Conservation (phyloP, 2,888 invertebrate genomes). For the Dasypolia templi region DNA sequence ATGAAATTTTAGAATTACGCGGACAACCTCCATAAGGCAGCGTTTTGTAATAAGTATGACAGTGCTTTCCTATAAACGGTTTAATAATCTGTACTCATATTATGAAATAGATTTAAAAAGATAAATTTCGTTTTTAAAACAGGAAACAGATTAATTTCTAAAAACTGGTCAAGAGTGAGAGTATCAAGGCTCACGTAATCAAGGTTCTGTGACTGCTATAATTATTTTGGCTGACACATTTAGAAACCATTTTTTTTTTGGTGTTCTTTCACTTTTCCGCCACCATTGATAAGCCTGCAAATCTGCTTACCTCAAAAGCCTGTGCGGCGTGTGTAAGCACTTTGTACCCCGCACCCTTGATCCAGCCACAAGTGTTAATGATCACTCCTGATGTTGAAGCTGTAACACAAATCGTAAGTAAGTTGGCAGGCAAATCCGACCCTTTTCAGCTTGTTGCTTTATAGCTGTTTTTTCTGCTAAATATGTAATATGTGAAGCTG, state of each 20-base stretch:
- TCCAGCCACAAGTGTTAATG: constrained; percentile 99
- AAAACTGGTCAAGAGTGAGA: neutral
- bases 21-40: too few relatives aligned
- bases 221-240: neutral
- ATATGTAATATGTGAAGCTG: too few relatives aligned
- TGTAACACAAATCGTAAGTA: constrained; percentile 75
- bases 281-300: too few relatives aligned
- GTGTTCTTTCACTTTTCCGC: neutral
- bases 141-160: neutral
- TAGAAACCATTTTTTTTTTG: neutral
- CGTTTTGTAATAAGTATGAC: too few relatives aligned
- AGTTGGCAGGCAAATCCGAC: neutral
- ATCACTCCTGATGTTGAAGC: constrained; percentile 97
- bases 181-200: too few relatives aligned
- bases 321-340: constrained; percentile 96
- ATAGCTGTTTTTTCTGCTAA: too few relatives aligned
- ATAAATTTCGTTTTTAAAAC: too few relatives aligned
- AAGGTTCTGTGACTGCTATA: too few relatives aligned
- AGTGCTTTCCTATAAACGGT: neutral
- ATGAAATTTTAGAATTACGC: too few relatives aligned
- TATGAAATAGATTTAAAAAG: neutral
- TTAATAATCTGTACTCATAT: neutral
- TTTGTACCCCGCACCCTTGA: constrained; percentile 97
- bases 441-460: neutral
- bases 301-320: constrained; percentile 93